These are phyloP conservation scores for Digitonthophagus gazella DNA, from an alignment of 2,888 invertebrate genomes.

Conservation along the genomic window DNA sequence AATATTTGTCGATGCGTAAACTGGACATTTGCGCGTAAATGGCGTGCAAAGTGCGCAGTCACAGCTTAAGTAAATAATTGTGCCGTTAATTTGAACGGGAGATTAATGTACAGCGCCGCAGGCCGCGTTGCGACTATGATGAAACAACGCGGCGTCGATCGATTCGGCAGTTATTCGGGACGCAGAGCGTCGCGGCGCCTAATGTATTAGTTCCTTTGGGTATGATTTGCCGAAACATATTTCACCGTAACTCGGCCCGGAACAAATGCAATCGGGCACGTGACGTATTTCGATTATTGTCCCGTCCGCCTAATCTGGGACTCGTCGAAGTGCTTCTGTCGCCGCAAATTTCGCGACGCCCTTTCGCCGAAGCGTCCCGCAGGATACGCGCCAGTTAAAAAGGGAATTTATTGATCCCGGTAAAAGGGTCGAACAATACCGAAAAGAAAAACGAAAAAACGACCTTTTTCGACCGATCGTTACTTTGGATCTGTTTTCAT, in stretches of 20 bases:
- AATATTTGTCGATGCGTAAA: too few species aligned
- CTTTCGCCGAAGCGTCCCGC: background rate
- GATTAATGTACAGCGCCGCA: background rate
- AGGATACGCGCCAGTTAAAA: background rate
- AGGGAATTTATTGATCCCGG: background rate
- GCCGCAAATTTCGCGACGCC: background rate
- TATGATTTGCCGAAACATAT: constrained; percentile 15
- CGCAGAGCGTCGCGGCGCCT: background rate
- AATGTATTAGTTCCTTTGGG: constrained; percentile 14
- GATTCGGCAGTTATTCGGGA: too few species aligned
- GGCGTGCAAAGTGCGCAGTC: background rate
- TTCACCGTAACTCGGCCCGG: constrained; percentile 8
- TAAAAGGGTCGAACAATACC: background rate
- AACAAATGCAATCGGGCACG: constrained; percentile 14
- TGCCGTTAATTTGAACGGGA: background rate
- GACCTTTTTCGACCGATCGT: background rate
- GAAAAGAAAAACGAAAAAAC: background rate
- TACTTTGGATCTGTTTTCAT: background rate
- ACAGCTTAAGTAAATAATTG: background rate
- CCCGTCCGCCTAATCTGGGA: background rate
- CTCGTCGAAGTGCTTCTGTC: background rate
- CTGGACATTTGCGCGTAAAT: background rate
- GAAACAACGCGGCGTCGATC: background rate
- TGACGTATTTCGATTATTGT: background rate
- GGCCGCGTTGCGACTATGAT: background rate